Base-by-base conservation (phyloP, 2,888 invertebrate genomes). In the Cotesia congregata region DNA sequence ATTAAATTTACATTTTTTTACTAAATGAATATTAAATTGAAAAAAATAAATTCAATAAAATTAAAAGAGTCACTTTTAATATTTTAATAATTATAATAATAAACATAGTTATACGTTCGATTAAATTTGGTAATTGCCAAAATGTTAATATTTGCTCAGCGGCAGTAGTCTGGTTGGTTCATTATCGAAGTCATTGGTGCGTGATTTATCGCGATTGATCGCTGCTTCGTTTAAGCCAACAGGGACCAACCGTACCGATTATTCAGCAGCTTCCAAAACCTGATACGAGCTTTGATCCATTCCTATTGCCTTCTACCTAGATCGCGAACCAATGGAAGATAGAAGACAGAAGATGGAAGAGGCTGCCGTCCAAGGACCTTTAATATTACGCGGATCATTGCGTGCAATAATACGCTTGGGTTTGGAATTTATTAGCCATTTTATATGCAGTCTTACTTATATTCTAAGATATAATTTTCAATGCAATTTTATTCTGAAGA, bases 321-420 rank as follows among this genome's bases (percentile, higher is more conserved):
- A 50, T 50, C 50, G 7, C 50, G 50, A 41, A 5, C 41, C 7
- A 50, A 50, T 50, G 7, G 50, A 50, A 50, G 50, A 50, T 12
- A 7, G 4, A 2, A 12, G 50, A 9, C 17, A 17, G 17, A 17
- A 17, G 50, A 50, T 12, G 50, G 4, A 2, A 12, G 50, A 9
- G 7, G 12, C 50, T 50, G 4, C 9, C 7, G 50, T 50, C 50
- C 50, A 12, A 50, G 50, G 50, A 70, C 30, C 17, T 30, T 30
- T 30, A 30, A 70, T 20, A 70, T 70, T 60, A 70, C 12, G 12
- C 59, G 70, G 59, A 59, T 70, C 59, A 70, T 70, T 70, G 70
- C 70, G 70, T 70, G 70, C 60, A 70, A 70, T 70, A 70, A 59
- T 59, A 70, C 70, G 70, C 12, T 0, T 30, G 5, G 70, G 30